Evolutionary conservation across 2,113 vertebrate species (phyloP), one percentile per base, ranked within the genome.

Genomic region (Oxygymnocypris stewartii): DNA sequence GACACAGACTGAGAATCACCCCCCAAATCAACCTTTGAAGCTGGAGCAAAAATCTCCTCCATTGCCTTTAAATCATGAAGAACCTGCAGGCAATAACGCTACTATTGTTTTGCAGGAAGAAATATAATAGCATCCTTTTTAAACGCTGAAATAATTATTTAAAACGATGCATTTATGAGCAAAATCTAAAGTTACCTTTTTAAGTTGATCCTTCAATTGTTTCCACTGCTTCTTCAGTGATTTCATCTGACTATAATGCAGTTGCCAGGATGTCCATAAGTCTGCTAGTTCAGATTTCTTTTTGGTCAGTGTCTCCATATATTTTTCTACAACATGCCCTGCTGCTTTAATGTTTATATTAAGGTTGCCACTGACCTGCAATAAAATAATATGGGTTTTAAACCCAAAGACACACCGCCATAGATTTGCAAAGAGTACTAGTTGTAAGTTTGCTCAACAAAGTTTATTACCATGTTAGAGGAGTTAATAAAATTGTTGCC

Each of bases 161-260:
- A 20, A 40, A 20, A 3, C 23, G 9, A 71, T 71, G 35, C 10
- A 40, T 51, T 49, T 51, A 25, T 25, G 28, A 54, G 16, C 28
- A 25, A 77, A 78, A 78, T 51, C 42, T 1, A n/a, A 28, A 44
- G 59, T 92, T 92, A 97, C 96, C 49, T 89, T 94, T 91, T 92
- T 94, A 0, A 97, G 90, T 69, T 95, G 95, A 42, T 97, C 96
- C 91, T 96, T 93, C 90, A 96, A 95, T 28, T 93, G 92, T 80
- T 82, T 92, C 92, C 93, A 95, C 67, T 94, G 95, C 76, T 95
- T 94, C 86, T 93, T 95, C 81, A 92, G 2, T 0, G 96, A 94
- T 87, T 95, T 94, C 28, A 86, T 82, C 89, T 95, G 89, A 59
- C 87, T 91, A 65, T 93, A 87, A 82, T 93, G 93, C 28, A 95